Percentiles rank a stretch among this genome's conserved stretches.
Conservation (phyloP, 2,888 invertebrate genomes). For the Caenorhabditis panamensis region DNA sequence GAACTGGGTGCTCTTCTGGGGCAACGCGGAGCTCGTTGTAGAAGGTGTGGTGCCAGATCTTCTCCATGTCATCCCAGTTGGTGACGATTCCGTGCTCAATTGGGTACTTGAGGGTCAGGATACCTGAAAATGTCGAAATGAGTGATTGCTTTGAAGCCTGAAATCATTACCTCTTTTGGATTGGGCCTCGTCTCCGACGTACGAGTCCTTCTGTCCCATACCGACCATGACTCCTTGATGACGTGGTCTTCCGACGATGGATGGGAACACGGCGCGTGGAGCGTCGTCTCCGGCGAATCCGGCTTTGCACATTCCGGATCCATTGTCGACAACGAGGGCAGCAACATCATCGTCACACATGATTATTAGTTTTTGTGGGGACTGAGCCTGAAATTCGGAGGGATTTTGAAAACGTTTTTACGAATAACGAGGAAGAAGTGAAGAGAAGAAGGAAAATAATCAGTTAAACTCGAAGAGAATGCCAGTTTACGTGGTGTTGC, state of each 20-base stretch:
- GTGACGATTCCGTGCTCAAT: slow-evolving; percentile 96
- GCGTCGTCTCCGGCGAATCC: slow-evolving; percentile 89
- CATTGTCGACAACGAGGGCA: slow-evolving; percentile 76
- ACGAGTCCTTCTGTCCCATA: slow-evolving; percentile 78
- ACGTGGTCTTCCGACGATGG: slow-evolving; percentile 88
- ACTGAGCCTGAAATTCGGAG: slow-evolving; percentile 29
- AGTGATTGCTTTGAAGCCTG: neutral
- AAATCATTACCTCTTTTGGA: slow-evolving; percentile 86
- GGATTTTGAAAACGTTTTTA: neutral
- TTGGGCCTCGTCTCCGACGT: slow-evolving; percentile 75
- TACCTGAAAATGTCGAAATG: slow-evolving; percentile 81
- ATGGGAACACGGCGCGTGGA: slow-evolving; percentile 90
- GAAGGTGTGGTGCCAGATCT: slow-evolving; percentile 99
- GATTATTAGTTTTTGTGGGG: slow-evolving; percentile 49
- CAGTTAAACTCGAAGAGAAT: no score
- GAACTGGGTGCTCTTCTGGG: slow-evolving; percentile 94
- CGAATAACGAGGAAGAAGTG: neutral
- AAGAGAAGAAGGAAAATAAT: slow-evolving; percentile 1
- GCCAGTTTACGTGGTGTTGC: no score
- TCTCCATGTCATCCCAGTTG: slow-evolving; percentile 98
- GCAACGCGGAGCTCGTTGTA: slow-evolving; percentile 97
- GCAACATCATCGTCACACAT: slow-evolving; percentile 91
- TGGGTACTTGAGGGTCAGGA: slow-evolving; percentile 94
- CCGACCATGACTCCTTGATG: slow-evolving; percentile 84
- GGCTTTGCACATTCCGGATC: slow-evolving; percentile 85